phyloP scores from a whole-genome alignment of 2,888 invertebrate species.

The Hirtodrosophila histrioides region DNA sequence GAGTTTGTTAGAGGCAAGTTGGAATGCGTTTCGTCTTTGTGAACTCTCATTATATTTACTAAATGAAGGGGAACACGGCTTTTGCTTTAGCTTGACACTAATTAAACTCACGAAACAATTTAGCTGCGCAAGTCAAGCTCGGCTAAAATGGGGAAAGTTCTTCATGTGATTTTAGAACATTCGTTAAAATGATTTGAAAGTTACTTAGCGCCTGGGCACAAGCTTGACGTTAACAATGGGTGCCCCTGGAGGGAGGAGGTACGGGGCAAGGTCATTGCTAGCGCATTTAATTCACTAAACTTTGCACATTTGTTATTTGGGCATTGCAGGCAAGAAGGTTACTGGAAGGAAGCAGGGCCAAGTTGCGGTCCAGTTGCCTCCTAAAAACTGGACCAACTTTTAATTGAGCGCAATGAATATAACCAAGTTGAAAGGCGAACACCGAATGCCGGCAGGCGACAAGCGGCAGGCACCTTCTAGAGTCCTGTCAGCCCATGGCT shows the following conservation, averaged over 20 bases:
- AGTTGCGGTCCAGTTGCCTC: constrained; percentile 39
- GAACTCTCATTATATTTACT: neutral
- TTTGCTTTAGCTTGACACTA: constrained; percentile 5
- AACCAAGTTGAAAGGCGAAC: constrained; percentile 24
- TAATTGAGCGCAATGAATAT: constrained; percentile 70
- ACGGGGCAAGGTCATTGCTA: constrained; percentile 42
- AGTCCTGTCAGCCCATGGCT: constrained; percentile 16
- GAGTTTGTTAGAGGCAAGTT: too few relatives aligned
- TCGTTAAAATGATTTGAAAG: constrained; percentile 36
- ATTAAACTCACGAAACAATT: constrained; percentile 28
- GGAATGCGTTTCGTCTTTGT: too few relatives aligned
- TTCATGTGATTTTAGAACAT: constrained; percentile 5
- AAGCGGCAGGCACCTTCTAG: constrained; percentile 2
- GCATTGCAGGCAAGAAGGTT: constrained; percentile 22
- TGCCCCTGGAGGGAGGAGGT: constrained; percentile 25
- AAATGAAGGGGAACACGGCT: neutral
- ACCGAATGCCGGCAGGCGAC: neutral
- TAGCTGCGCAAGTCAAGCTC: constrained; percentile 9
- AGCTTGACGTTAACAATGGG: constrained; percentile 36
- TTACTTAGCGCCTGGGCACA: constrained; percentile 20
- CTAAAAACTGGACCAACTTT: constrained; percentile 48
- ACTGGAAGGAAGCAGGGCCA: constrained; percentile 1
- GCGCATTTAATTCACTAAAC: constrained; percentile 72
- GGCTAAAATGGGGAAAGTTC: constrained; percentile 2
- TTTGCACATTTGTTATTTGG: constrained; percentile 67